These are phyloP conservation scores for Quadroppia sp. DNA, from an alignment of 2,888 invertebrate genomes.

Conservation along the genomic window DNA sequence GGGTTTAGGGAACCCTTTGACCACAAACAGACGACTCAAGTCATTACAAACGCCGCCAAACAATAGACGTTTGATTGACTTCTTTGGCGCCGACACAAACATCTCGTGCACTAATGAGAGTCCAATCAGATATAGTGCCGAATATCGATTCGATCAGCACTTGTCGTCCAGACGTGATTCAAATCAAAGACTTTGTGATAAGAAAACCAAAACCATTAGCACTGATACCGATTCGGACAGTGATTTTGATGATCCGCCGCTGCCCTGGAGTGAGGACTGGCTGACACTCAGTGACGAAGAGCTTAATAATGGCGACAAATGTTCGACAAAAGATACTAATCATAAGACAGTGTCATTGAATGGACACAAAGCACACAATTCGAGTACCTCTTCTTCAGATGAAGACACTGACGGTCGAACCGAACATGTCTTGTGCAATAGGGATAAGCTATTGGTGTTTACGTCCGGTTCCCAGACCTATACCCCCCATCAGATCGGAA, in stretches of 20 bases:
- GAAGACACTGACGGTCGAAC: neutral
- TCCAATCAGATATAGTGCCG: constrained; percentile 63
- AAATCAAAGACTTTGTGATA: neutral
- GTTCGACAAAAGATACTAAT: neutral
- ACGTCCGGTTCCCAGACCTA: constrained; percentile 77
- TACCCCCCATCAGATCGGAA: constrained; percentile 76
- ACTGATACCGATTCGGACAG: constrained; percentile 43
- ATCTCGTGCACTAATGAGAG: constrained; percentile 57
- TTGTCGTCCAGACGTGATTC: constrained; percentile 1
- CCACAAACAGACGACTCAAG: constrained; percentile 34
- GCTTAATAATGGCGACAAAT: neutral
- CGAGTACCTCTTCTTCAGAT: neutral
- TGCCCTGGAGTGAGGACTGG: constrained; percentile 47
- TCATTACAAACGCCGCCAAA: constrained; percentile 8
- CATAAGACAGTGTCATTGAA: neutral
- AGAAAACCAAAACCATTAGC: neutral
- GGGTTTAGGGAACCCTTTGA: constrained; percentile 41
- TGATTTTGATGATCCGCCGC: constrained; percentile 45
- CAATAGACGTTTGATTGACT: neutral
- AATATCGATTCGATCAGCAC: constrained; percentile 58
- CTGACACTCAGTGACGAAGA: constrained; percentile 42
- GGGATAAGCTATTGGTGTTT: constrained; percentile 69
- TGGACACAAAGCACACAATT: neutral
- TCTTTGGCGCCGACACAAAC: constrained; percentile 45
- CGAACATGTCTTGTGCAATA: neutral